These are phyloP conservation scores for Meloidogyne exigua DNA, from an alignment of 1,140 invertebrate species.

Conservation along the genomic window DNA sequence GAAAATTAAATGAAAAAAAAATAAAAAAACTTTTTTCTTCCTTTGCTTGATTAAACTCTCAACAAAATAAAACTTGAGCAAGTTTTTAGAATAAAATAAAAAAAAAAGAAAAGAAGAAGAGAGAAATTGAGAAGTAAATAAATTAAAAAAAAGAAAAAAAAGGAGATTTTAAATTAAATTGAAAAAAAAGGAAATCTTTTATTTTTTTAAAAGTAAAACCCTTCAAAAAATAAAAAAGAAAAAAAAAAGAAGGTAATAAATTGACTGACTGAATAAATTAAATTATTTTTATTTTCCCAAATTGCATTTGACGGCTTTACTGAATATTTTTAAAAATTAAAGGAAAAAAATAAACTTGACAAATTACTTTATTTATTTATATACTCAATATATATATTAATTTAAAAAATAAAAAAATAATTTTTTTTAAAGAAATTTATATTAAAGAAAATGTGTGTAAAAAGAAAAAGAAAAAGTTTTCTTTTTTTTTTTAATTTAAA, in stretches of 20 bases:
- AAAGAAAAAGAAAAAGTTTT: neutral
- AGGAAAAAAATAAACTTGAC: neutral
- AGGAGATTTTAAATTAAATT: neutral
- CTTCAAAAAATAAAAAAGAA: too few species aligned
- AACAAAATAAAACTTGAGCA: too few species aligned
- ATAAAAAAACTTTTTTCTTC: neutral
- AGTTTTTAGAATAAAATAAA: too few species aligned
- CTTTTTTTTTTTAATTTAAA: neutral
- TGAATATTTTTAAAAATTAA: neutral
- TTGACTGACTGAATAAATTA: constrained; percentile 5
- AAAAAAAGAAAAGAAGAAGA: neutral
- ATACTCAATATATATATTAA: too few species aligned
- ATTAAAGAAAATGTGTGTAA: too few species aligned
- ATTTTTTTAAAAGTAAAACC: neutral
- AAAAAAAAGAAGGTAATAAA: too few species aligned
- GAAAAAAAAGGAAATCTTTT: neutral
- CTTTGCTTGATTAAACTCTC: too few species aligned
- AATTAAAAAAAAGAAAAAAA: too few species aligned
- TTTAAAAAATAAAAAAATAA: too few species aligned
- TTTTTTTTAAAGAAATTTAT: too few species aligned
- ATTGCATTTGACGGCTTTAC: neutral
- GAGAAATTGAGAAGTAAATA: neutral
- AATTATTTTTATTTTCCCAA: neutral
- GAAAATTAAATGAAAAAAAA: neutral
- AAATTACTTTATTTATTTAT: neutral